phyloP scores from a whole-genome alignment of 2,797 vertebrate species.

The Semotilus atromaculatus region DNA sequence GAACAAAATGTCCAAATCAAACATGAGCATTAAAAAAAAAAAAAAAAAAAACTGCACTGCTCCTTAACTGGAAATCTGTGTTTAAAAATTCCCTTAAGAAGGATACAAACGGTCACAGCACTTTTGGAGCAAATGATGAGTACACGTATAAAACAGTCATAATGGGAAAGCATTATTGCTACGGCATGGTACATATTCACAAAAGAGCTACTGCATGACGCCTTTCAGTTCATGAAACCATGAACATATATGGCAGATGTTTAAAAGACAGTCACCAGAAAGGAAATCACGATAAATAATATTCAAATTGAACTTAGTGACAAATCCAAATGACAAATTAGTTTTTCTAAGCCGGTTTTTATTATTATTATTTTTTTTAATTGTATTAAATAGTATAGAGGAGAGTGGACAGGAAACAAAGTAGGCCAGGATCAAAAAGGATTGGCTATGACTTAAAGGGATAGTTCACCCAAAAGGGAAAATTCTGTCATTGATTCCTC shows the following conservation, averaged over 20 bases:
- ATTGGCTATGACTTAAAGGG: neutral
- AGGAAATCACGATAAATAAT: neutral
- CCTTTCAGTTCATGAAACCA: slow-evolving; percentile 32
- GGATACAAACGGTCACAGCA: neutral
- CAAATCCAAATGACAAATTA: neutral
- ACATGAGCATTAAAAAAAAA: neutral
- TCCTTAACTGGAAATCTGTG: neutral
- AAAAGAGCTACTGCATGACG: neutral
- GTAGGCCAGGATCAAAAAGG: neutral
- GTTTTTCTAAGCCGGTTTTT: no score
- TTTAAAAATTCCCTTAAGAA: neutral
- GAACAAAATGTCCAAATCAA: slow-evolving; percentile 14
- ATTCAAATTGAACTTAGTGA: neutral
- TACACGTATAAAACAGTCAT: neutral
- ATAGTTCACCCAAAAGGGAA: no score
- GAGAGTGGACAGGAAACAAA: neutral
- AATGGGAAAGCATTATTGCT: slow-evolving; percentile 5
- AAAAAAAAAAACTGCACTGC: neutral
- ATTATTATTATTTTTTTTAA: neutral
- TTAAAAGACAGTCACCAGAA: neutral
- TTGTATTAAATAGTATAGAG: neutral
- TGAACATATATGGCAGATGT: neutral
- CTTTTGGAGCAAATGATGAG: neutral
- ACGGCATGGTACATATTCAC: neutral
- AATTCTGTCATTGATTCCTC: no score